phyloP scores from a whole-genome alignment of 1,140 invertebrate species.

The Aphelinus certus region DNA sequence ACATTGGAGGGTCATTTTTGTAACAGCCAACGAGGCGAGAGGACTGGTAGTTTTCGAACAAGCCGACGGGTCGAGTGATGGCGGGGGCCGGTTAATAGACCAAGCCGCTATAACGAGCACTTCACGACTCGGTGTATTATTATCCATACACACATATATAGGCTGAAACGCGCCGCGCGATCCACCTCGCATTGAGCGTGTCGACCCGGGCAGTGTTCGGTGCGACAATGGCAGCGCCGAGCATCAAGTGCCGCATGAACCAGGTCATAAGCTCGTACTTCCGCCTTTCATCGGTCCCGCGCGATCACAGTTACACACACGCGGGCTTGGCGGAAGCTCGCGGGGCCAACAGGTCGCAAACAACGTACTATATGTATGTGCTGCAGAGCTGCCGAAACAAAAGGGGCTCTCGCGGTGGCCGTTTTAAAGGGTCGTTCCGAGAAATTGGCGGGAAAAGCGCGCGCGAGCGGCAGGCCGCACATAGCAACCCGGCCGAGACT shows the following conservation, averaged over 20 bases:
- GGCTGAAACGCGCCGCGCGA: no score
- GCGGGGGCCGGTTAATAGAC: not conserved
- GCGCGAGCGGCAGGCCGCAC: not conserved
- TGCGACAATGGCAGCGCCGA: no score
- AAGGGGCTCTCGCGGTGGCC: not conserved
- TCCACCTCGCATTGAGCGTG: no score
- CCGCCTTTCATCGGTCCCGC: constrained; percentile 1
- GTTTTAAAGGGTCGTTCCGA: constrained; percentile 35
- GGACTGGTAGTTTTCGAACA: no score
- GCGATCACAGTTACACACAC: not conserved
- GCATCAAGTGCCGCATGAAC: no score
- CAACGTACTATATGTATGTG: not conserved
- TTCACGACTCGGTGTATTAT: no score
- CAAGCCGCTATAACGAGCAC: not conserved
- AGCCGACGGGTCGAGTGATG: no score
- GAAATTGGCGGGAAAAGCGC: constrained; percentile 38
- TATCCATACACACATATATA: no score
- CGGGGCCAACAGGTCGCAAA: not conserved
- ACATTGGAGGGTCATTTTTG: no score
- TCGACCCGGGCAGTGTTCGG: no score
- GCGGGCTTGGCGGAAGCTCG: constrained; percentile 7
- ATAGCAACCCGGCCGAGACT: no score
- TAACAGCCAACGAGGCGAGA: no score
- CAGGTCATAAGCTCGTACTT: not conserved
- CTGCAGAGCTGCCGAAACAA: constrained; percentile 15